Evolutionary conservation across 2,888 invertebrate genomes (phyloP).

Genomic region (Hirtodrosophila histrioides): DNA sequence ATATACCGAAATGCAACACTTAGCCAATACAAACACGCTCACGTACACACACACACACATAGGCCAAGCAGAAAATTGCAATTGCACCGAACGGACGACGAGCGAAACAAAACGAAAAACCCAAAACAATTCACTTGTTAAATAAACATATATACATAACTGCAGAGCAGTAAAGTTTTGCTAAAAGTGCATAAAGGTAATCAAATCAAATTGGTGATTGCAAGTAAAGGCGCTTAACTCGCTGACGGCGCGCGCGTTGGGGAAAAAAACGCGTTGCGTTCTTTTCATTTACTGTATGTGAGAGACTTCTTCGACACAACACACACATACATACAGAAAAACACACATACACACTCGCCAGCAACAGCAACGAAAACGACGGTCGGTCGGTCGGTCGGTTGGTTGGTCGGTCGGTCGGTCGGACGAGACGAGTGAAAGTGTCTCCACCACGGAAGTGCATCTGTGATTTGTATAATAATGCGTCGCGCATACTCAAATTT

Average conservation of each 20-base stretch:
- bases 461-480: constrained; percentile 79
- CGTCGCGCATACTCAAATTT: constrained; percentile 79
- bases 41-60: constrained; percentile 39
- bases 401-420: constrained; percentile 30
- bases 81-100: constrained; percentile 67
- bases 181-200: constrained; percentile 33
- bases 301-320: constrained; percentile 56
- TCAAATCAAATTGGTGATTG: constrained; percentile 25
- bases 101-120: constrained; percentile 63
- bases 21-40: constrained; percentile 56
- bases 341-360: constrained; percentile 5
- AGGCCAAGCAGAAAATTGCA: constrained; percentile 63
- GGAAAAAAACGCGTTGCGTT: constrained; percentile 73
- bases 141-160: constrained; percentile 35
- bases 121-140: constrained; percentile 59
- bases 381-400: constrained; percentile 17
- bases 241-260: constrained; percentile 66
- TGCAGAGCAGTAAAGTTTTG: constrained; percentile 35
- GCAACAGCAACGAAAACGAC: too few relatives aligned
- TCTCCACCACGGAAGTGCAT: constrained; percentile 73
- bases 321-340: constrained; percentile 32
- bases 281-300: constrained; percentile 68
- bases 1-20: constrained; percentile 46
- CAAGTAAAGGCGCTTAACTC: constrained; percentile 42
- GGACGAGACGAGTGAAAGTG: constrained; percentile 73